phyloP scores from a whole-genome alignment of 1,140 invertebrate species.

The Aphaenogaster rudis region DNA sequence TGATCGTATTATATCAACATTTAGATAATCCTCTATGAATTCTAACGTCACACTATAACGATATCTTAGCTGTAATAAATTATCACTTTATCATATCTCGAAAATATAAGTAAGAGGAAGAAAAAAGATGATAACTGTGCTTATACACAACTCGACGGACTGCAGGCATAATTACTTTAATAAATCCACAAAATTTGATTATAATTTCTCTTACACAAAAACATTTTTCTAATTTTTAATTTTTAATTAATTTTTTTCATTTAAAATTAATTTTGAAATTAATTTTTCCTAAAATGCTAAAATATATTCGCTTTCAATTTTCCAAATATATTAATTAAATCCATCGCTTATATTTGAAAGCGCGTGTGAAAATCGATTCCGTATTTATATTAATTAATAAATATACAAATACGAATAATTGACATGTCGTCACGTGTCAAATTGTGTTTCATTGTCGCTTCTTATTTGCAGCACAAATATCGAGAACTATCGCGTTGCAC shows the following conservation, averaged over 20 bases:
- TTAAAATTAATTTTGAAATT: not conserved
- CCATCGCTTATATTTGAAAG: not conserved
- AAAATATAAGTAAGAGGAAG: not conserved
- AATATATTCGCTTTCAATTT: not conserved
- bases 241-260: not conserved
- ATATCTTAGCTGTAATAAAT: not conserved
- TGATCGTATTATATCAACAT: constrained; percentile 35
- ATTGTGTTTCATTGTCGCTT: not conserved
- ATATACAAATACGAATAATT: constrained; percentile 25
- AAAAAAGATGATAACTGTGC: not conserved
- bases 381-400: constrained; percentile 36
- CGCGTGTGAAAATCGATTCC: not conserved
- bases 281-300: not conserved
- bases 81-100: not conserved
- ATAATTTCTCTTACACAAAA: not conserved
- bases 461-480: not conserved
- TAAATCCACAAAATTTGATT: not conserved
- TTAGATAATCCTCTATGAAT: constrained; percentile 10
- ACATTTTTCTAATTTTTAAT: not conserved
- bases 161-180: not conserved
- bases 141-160: not conserved
- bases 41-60: not conserved
- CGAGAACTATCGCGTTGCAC: not conserved
- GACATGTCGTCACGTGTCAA: not conserved
- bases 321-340: constrained; percentile 8